These are phyloP conservation scores for Triops cancriformis DNA, from an alignment of 1,140 invertebrate genomes.

Conservation along the genomic window DNA sequence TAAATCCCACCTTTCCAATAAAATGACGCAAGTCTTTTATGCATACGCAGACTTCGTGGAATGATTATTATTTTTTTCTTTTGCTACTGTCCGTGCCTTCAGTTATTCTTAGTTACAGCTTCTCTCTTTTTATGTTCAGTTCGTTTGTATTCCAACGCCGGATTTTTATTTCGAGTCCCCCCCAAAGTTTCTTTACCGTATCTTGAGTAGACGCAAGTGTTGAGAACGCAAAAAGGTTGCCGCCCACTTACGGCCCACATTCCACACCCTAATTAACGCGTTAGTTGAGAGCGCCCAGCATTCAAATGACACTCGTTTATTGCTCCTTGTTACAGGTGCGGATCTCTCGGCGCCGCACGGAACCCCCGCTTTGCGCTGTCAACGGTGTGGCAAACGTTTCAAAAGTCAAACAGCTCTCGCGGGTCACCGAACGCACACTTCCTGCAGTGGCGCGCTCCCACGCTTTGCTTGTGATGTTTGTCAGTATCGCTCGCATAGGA, in stretches of 20 bases:
- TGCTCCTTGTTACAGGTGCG: slow-evolving; percentile 8
- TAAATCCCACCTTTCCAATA: slow-evolving; percentile 2
- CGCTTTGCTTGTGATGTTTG: not conserved
- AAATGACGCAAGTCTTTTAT: not conserved
- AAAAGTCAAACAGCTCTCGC: not conserved
- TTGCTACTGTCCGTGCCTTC: not conserved
- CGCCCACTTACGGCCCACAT: not conserved
- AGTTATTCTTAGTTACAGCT: not conserved
- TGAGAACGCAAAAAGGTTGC: not conserved
- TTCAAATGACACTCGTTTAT: not conserved
- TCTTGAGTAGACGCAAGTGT: not conserved
- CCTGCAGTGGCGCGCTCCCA: not conserved
- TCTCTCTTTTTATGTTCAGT: not conserved
- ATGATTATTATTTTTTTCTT: not conserved
- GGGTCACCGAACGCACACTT: not conserved
- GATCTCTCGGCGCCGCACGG: slow-evolving; percentile 2
- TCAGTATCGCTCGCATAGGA: not conserved
- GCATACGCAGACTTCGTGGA: not conserved
- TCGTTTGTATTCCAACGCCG: not conserved
- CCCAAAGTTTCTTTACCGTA: not conserved
- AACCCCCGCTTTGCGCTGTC: slow-evolving; percentile 2
- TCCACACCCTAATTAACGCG: not conserved
- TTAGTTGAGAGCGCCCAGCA: not conserved
- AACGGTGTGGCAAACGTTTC: not conserved
- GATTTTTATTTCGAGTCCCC: not conserved